Conservation (phyloP, 2,797 vertebrate genomes). For the Fundulus diaphanus region DNA sequence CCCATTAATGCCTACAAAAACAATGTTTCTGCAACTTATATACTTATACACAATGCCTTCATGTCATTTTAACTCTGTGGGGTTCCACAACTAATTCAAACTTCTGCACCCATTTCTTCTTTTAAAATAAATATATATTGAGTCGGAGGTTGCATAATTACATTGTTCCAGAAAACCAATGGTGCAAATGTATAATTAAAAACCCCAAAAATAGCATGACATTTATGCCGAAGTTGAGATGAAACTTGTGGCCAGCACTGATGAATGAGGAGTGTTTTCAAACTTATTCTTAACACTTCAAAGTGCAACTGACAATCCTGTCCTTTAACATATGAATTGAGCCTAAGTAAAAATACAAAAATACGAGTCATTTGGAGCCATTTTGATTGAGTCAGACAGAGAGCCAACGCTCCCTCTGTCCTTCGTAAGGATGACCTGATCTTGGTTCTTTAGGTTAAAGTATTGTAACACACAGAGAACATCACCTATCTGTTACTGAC, state of each 20-base stretch:
- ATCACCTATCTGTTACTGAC: slow-evolving; percentile 47
- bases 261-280: neutral
- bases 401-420: slow-evolving; percentile 39
- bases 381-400: slow-evolving; percentile 30
- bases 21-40: no score
- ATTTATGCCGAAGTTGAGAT: no score
- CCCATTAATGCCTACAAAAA: no score
- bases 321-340: neutral
- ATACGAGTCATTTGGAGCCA: neutral
- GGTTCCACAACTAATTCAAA: neutral
- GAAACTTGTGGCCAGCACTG: neutral
- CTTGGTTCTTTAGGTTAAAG: slow-evolving; percentile 32
- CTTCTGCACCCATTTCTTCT: neutral
- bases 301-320: neutral
- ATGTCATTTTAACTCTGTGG: neutral
- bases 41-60: no score
- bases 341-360: no score
- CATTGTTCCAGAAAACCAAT: neutral
- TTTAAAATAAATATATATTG: neutral
- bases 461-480: slow-evolving; percentile 17
- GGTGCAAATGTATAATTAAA: neutral
- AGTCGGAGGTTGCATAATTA: neutral
- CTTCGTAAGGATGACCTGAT: slow-evolving; percentile 12
- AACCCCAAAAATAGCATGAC: no score
- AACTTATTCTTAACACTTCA: no score